Percentiles rank a stretch among this genome's conserved stretches.
Evolutionary conservation across 2,888 invertebrate genomes (phyloP).

Genomic region (Drosophila yooni): DNA sequence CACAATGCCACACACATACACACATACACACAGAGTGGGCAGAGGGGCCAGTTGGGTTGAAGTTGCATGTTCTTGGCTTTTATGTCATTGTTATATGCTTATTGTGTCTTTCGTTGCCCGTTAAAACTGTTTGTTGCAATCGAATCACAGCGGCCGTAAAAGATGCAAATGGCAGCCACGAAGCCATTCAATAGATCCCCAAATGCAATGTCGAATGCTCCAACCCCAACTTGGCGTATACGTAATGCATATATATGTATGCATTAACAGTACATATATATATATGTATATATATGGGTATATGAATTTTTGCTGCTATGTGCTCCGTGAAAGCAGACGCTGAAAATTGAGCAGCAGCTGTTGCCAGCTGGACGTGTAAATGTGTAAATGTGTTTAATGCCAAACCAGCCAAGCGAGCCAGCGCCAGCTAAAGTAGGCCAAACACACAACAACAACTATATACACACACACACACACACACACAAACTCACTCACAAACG

Average conservation of each 20-base stretch:
- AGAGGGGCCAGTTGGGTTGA: conserved; percentile 13
- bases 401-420: conserved; percentile 34
- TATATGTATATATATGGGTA: not conserved
- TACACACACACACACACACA: conserved; percentile 11
- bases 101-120: conserved; percentile 66
- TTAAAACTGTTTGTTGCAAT: conserved; percentile 69
- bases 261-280: not conserved
- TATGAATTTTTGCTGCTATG: conserved; percentile 15
- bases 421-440: conserved; percentile 63
- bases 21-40: conserved; percentile 3
- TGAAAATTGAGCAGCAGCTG: conserved; percentile 66
- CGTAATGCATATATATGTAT: conserved; percentile 35
- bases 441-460: conserved; percentile 55
- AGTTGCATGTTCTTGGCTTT: conserved; percentile 66
- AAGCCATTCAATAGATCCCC: conserved; percentile 53
- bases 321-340: conserved; percentile 46
- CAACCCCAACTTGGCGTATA: conserved; percentile 39
- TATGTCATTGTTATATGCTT: conserved; percentile 74
- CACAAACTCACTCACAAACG: conserved; percentile 7
- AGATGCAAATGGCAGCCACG: conserved; percentile 70
- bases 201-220: conserved; percentile 35
- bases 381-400: conserved; percentile 59
- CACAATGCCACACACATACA: conserved; percentile 44
- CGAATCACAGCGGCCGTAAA: conserved; percentile 74
- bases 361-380: conserved; percentile 74